phyloP scores from a whole-genome alignment of 2,113 vertebrate genomes.

The Hydrolagus affinis region DNA sequence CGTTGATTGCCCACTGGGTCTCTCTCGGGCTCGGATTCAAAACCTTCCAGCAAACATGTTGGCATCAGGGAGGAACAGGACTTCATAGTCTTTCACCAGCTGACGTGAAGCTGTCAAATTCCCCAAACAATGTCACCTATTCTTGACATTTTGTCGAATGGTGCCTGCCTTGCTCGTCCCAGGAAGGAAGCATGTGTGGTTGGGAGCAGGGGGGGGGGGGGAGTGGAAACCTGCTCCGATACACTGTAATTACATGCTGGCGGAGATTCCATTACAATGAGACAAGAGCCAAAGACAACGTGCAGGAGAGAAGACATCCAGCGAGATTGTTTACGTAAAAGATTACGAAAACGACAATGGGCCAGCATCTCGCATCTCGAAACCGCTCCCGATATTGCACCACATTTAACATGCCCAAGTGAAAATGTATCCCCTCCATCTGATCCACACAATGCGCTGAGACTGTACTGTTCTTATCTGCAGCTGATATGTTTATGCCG shows the following conservation, averaged over 20 bases:
- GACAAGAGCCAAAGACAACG: not conserved
- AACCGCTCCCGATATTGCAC: conserved; percentile 36
- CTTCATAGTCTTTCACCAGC: not conserved
- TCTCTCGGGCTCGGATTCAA: too few species aligned
- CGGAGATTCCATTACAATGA: conserved; percentile 30
- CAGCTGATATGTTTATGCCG: conserved; percentile 17
- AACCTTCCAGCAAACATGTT: not conserved
- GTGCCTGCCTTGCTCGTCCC: not conserved
- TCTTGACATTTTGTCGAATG: not conserved
- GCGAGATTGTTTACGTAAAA: conserved; percentile 37
- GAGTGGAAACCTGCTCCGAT: not conserved
- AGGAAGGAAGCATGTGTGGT: too few species aligned
- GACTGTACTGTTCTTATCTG: conserved; percentile 34
- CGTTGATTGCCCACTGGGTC: too few species aligned
- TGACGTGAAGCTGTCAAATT: not conserved
- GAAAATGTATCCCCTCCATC: conserved; percentile 35
- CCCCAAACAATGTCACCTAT: not conserved
- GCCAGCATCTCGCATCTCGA: conserved; percentile 34
- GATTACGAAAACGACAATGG: conserved; percentile 28
- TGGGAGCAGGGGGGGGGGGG: too few species aligned
- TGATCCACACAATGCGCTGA: conserved; percentile 34
- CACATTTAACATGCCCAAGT: conserved; percentile 34
- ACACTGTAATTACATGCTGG: not conserved
- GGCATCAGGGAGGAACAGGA: not conserved
- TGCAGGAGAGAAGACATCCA: conserved; percentile 32